These are phyloP conservation scores for Andrena praecox DNA, from an alignment of 2,888 invertebrate species.

Conservation along the genomic window DNA sequence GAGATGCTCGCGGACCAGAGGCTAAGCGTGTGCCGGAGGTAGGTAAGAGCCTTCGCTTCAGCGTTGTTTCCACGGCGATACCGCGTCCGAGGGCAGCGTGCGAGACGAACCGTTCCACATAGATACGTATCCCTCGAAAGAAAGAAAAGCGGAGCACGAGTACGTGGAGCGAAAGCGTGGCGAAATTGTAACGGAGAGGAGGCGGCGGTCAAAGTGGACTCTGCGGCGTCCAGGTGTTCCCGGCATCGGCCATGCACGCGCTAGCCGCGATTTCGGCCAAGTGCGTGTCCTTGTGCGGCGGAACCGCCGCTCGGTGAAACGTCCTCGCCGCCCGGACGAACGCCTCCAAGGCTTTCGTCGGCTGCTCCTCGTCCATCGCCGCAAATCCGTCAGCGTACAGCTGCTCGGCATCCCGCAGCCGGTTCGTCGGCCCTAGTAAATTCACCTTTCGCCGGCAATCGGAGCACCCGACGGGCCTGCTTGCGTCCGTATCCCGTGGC, in stretches of 20 bases:
- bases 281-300: conserved; percentile 90
- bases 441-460: conserved; percentile 86
- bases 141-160: too few relatives aligned
- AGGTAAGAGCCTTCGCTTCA: too few relatives aligned
- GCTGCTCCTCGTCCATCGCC: conserved; percentile 86
- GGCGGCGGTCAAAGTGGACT: not conserved
- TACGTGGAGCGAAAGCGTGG: too few relatives aligned
- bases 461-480: conserved; percentile 84
- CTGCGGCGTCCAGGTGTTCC: conserved; percentile 83
- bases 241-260: conserved; percentile 87
- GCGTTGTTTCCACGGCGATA: too few relatives aligned
- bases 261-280: conserved; percentile 90
- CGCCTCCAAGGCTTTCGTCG: conserved; percentile 86
- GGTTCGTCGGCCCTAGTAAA: conserved; percentile 84
- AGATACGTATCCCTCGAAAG: too few relatives aligned
- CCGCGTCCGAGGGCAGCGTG: too few relatives aligned
- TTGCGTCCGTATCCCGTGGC: conserved; percentile 81
- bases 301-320: conserved; percentile 88
- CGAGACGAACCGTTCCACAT: too few relatives aligned
- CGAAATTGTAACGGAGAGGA: not conserved
- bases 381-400: conserved; percentile 85
- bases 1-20: too few relatives aligned
- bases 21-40: too few relatives aligned
- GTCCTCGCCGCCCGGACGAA: conserved; percentile 87
- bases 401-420: conserved; percentile 85